These are phyloP conservation scores for Crotophaga sulcirostris DNA, from an alignment of 2,113 vertebrate genomes.

Conservation along the genomic window DNA sequence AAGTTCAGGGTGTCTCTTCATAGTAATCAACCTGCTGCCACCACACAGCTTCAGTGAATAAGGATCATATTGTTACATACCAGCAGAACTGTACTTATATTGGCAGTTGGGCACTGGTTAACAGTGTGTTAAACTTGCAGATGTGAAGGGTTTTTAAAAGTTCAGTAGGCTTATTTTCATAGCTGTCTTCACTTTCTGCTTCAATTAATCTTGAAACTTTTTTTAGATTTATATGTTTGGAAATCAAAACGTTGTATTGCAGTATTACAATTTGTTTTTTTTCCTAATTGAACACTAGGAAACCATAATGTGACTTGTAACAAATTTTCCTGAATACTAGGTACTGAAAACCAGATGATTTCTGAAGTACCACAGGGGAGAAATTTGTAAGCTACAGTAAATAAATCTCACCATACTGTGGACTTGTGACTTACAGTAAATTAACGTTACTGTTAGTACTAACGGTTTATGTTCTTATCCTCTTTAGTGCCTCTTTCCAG, in stretches of 20 bases:
- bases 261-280: neutral
- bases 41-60: neutral
- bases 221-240: neutral
- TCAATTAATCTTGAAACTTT: neutral
- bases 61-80: neutral
- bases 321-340: neutral
- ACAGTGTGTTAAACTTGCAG: neutral
- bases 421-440: slow-evolving; percentile 31
- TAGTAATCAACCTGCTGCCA: neutral
- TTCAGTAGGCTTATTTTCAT: neutral
- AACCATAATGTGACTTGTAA: neutral
- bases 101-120: neutral
- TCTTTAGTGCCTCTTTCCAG: no score
- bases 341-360: neutral
- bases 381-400: slow-evolving; percentile 19
- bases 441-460: no score
- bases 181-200: neutral
- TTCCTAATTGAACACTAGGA: neutral
- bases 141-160: neutral
- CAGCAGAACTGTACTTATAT: neutral
- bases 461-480: neutral
- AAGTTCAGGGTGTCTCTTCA: neutral
- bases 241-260: neutral
- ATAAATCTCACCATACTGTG: neutral
- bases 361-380: neutral